Percentiles rank a stretch among this genome's conserved stretches.
These are phyloP conservation scores for Nasua narica DNA, from an alignment of 2,797 vertebrate genomes.

Conservation along the genomic window DNA sequence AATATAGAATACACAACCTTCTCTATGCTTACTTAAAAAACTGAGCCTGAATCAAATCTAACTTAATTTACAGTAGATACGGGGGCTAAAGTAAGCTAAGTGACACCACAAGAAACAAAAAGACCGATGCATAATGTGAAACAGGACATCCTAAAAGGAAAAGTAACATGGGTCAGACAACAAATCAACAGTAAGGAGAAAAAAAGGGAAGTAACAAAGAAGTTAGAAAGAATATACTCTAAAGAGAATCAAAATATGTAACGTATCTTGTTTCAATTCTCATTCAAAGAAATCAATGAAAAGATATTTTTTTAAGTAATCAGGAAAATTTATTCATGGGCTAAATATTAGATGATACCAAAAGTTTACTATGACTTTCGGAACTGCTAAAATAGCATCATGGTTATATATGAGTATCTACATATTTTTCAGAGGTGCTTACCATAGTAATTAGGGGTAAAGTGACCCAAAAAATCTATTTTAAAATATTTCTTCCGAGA, in stretches of 20 bases:
- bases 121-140: not conserved
- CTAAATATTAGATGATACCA: not conserved
- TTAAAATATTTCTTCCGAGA: not conserved
- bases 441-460: not conserved
- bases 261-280: not conserved
- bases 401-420: not conserved
- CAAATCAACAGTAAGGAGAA: not conserved
- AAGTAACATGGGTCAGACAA: not conserved
- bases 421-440: not conserved
- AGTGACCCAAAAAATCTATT: not conserved
- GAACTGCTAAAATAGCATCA: not conserved
- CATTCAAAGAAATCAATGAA: not conserved
- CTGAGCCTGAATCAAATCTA: not conserved
- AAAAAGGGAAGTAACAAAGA: not conserved
- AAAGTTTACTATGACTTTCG: not conserved
- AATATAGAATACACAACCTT: not conserved
- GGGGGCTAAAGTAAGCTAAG: not conserved
- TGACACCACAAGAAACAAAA: not conserved
- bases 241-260: not conserved
- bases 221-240: not conserved
- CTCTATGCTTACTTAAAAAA: not conserved
- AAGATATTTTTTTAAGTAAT: not conserved
- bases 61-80: not conserved
- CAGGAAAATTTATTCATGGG: not conserved
- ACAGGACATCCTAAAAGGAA: not conserved